phyloP scores from a whole-genome alignment of 1,140 invertebrate species.

The Drosophila kanapiae region DNA sequence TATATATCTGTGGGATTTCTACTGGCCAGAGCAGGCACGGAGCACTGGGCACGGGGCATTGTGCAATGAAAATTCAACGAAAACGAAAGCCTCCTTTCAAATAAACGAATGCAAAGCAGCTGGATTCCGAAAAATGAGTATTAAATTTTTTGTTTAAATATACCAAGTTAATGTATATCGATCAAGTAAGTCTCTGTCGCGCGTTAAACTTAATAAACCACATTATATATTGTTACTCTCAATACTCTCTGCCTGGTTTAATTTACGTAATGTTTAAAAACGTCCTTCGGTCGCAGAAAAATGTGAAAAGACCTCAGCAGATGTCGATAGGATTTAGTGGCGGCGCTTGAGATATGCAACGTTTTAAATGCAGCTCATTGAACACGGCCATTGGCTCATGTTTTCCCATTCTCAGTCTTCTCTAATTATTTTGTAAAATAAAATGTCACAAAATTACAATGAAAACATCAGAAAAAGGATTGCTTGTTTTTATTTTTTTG shows the following conservation, averaged over 20 bases:
- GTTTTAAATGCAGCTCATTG: constrained; percentile 13
- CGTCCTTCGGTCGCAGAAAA: constrained; percentile 7
- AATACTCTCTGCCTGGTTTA: too few species aligned
- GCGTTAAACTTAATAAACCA: too few species aligned
- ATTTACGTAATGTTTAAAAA: neutral
- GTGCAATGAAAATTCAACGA: constrained; percentile 61
- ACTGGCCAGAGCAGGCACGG: constrained; percentile 20
- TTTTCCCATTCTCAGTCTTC: neutral
- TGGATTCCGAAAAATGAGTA: constrained; percentile 56
- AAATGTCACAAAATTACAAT: neutral
- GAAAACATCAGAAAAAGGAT: neutral
- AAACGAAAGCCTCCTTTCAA: constrained; percentile 45
- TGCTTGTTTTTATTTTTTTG: neutral
- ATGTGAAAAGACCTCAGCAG: constrained; percentile 3
- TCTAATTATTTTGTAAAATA: neutral
- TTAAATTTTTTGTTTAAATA: constrained; percentile 53
- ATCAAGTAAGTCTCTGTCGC: too few species aligned
- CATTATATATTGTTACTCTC: too few species aligned
- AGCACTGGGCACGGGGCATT: constrained; percentile 28
- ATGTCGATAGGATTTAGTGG: constrained; percentile 5
- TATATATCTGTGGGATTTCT: constrained; percentile 12
- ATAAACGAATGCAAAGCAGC: constrained; percentile 56
- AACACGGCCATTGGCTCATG: neutral
- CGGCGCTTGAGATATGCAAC: constrained; percentile 3
- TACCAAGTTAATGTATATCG: too few species aligned